Base-by-base conservation (phyloP, 2,888 invertebrate genomes). In the Leptinotarsa peninsularis region DNA sequence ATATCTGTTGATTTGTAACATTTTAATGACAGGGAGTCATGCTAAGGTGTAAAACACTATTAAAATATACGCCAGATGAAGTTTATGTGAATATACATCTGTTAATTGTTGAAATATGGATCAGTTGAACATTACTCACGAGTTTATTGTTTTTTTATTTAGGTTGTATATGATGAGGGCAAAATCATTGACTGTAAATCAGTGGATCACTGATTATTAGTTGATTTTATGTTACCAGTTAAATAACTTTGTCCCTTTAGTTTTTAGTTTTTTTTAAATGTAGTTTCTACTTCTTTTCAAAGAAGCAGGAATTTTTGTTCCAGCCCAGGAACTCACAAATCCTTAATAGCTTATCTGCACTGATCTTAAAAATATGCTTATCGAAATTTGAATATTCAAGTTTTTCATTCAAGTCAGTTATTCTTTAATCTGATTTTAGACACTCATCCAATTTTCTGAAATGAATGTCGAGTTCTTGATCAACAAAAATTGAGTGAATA, bases 21-120 rank as follows among this genome's bases (percentile, higher is more conserved):
- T 33, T 67, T 66, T 67, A 49, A 56, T 54, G 27, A 74, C 74
- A 74, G 74, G 74, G 74, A 74, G 74, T 66, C 74, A 33, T 70
- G 49, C 49, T 54, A 58, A 21, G 4, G 18, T 73, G 60, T 18
- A 60, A 27, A 50, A 56, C 56, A 56, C 66, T 66, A 52, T 67
- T 69, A 73, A 58, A 73, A 52, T 63, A 43, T 49, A 56, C 54
- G 52, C 56, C 27, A 50, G 52, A 66, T 72, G 50, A 58, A 68
- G 72, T 69, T 70, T 70, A 72, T 66, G 7, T 69, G 70, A 73
- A 69, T 72, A 68, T 33, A 33, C 43, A 63, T 33, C 17, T 33
- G 17, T n/a, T 33, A 63, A 17, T 33, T 52, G 7, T 63, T 63
- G 33, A n/a, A 60, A 63, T 52, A 52, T 63, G 63, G 63, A 63